Base-by-base conservation (phyloP, 23 tunicate genomes). In the Ciona savignyi region DNA sequence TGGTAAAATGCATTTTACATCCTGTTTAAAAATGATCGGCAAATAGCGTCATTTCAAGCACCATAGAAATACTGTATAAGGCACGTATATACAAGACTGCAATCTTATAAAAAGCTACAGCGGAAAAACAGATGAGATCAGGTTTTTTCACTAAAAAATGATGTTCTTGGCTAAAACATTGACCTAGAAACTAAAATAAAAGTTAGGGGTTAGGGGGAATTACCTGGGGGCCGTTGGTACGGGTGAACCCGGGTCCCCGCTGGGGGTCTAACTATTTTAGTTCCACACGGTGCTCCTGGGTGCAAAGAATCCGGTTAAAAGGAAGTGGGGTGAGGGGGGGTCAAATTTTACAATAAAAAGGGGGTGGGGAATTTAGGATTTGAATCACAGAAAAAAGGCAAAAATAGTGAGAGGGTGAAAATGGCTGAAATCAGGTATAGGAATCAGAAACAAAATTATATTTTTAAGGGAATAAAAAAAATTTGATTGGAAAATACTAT, bases 221-320 rank as follows among this genome's bases (percentile, higher is more conserved):
- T 91, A 91, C 97, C 97, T 91, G 97, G 83, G 67, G 91, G 84
- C 86, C 97, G 75, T 63, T 84, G 90, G 70, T 91, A 91, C 6
- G 97, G 97, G 77, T 91, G 97, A 64, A 82, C 78, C 86, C 97
- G 66, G 33, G 83, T 71, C 19, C 79, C 87, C 61, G 86, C 84
- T 29, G 82, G 34, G 31, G 80, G 85, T 60, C 96, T 80, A 34
- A 89, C 81, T 70, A 89, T 61, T 89, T 89, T 89, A 80, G 84
- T 70, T 23, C 89, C 85, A 62, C 82, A 74, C 62, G 94, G 30
- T 22, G 85, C 77, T 26, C 96, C 96, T 77, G 87, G 60, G 30
- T 70, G 56, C 19, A 67, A 73, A 48, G 49, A 20, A 0, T 33
- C 21, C 0, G 74, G 74, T 32, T 29, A n/a, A 70, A 70, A 29